phyloP scores from a whole-genome alignment of 1,140 invertebrate species.

The Papilio glaucus region DNA sequence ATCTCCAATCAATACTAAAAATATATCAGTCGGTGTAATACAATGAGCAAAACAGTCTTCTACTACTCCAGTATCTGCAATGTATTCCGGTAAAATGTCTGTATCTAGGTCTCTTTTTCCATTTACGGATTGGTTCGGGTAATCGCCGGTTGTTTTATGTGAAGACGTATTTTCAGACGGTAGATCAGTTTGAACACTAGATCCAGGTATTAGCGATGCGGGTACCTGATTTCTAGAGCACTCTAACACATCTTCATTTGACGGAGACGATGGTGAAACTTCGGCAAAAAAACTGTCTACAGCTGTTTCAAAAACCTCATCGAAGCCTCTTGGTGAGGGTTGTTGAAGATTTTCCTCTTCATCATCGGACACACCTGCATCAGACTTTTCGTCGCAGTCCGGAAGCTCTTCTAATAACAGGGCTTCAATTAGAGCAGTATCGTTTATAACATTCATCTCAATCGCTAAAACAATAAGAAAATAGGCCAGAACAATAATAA shows the following conservation, averaged over 20 bases:
- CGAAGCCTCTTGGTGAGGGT: conserved; percentile 52
- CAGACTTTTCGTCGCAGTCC: conserved; percentile 52
- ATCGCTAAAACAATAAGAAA: conserved; percentile 54
- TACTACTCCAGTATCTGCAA: conserved; percentile 46
- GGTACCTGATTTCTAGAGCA: conserved; percentile 51
- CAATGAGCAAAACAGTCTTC: conserved; percentile 52
- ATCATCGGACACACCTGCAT: conserved; percentile 55
- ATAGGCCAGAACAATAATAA: conserved; percentile 45
- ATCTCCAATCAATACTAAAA: conserved; percentile 58
- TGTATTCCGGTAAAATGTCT: conserved; percentile 53
- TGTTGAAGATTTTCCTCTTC: conserved; percentile 55
- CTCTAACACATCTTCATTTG: conserved; percentile 49
- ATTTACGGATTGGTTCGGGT: conserved; percentile 38
- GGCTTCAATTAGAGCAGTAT: conserved; percentile 56
- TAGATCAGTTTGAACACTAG: conserved; percentile 54
- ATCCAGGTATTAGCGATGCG: conserved; percentile 47
- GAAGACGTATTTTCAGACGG: no score
- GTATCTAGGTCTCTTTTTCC: conserved; percentile 51
- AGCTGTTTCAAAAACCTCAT: conserved; percentile 53
- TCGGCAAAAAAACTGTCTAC: conserved; percentile 49
- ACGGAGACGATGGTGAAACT: conserved; percentile 49
- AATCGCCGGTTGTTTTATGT: no score
- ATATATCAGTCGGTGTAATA: conserved; percentile 50
- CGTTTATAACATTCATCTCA: conserved; percentile 53
- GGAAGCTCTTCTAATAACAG: conserved; percentile 54